Percentiles rank a stretch among this genome's conserved stretches.
Conservation (phyloP, 2,888 invertebrate species). For the Aphidoletes aphidimyza region DNA sequence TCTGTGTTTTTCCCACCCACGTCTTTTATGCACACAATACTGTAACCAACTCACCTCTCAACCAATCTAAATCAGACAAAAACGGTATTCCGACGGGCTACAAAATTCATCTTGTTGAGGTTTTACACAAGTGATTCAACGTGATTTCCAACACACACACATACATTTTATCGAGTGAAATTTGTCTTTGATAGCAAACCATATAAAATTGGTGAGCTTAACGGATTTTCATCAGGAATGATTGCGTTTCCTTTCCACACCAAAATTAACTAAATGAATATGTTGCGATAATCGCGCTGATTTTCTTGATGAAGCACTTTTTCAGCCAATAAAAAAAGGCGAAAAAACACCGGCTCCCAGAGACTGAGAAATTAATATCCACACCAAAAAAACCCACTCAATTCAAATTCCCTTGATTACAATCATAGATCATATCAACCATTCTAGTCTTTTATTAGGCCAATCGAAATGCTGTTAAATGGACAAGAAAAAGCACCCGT, state of each 20-base stretch:
- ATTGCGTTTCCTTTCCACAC: slow-evolving; percentile 16
- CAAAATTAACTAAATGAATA: slow-evolving; percentile 42
- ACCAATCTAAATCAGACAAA: not conserved
- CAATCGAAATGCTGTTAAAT: not conserved
- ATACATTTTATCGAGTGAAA: not conserved
- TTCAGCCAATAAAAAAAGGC: not conserved
- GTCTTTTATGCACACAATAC: too few relatives aligned
- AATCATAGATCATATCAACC: not conserved
- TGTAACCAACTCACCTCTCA: too few relatives aligned
- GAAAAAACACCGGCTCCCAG: not conserved
- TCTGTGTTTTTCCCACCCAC: not conserved
- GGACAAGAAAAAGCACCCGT: not conserved
- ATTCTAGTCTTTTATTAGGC: not conserved
- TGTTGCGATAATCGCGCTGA: slow-evolving; percentile 41
- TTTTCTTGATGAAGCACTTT: not conserved
- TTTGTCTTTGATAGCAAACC: slow-evolving; percentile 35
- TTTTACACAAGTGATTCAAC: slow-evolving; percentile 43
- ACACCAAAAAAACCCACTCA: not conserved
- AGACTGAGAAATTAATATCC: not conserved
- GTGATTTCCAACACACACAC: slow-evolving; percentile 30
- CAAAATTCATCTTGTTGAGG: slow-evolving; percentile 42
- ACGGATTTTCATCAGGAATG: slow-evolving; percentile 33
- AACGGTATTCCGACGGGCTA: slow-evolving; percentile 17
- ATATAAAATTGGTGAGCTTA: slow-evolving; percentile 40
- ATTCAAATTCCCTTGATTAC: not conserved